Evolutionary conservation across 2,113 vertebrate species (phyloP).

Genomic region (Helogale parvula): DNA sequence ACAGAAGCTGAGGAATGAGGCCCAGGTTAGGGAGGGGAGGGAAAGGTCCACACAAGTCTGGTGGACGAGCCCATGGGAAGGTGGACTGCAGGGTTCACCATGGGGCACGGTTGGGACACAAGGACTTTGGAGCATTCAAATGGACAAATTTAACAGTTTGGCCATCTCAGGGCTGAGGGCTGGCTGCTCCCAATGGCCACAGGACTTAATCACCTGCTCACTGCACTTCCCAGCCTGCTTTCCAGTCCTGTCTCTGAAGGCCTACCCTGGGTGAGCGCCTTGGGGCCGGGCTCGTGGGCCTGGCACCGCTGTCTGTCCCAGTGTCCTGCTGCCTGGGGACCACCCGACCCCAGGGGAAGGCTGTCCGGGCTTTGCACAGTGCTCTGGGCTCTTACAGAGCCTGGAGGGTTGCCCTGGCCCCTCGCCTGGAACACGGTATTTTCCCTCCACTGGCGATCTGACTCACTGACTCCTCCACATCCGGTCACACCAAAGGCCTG

Average conservation of each 20-base stretch:
- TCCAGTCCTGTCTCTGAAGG: neutral
- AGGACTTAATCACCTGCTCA: neutral
- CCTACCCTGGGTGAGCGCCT: neutral
- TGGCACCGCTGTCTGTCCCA: neutral
- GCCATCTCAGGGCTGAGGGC: neutral
- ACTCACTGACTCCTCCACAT: neutral
- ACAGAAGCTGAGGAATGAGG: neutral
- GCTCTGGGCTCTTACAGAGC: neutral
- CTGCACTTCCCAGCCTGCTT: neutral
- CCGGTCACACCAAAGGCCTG: neutral
- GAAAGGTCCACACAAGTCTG: neutral
- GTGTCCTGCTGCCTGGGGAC: neutral
- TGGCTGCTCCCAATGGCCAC: neutral
- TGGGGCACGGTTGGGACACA: fast-evolving
- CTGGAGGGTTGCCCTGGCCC: neutral
- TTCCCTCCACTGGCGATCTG: neutral
- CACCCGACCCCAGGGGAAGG: neutral
- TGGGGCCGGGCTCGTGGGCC: neutral
- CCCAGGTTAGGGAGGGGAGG: neutral
- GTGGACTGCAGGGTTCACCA: neutral
- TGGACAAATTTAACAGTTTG: neutral
- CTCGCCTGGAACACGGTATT: neutral
- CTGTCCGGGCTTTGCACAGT: neutral
- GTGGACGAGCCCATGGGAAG: neutral
- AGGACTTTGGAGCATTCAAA: neutral